Base-by-base conservation (phyloP, 2,888 invertebrate genomes). In the Drosophila stalkeri region DNA sequence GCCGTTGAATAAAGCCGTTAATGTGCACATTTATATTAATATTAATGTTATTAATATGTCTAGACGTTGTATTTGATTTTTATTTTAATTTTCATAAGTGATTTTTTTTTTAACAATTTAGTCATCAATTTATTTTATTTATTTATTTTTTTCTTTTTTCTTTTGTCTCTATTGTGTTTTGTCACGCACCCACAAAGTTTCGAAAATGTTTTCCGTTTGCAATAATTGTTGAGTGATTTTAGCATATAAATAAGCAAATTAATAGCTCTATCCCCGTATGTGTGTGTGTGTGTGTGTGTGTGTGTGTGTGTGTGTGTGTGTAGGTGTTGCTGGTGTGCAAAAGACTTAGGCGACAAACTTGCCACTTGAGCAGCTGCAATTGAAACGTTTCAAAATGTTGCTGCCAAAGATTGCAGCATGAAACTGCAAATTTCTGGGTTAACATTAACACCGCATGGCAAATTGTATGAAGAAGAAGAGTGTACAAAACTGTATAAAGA, bases 401-500 rank as follows among this genome's bases (percentile, higher is more conserved):
- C 60, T 37, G 59, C 64, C 61, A 39, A 47, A 64, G 73, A 77
- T 79, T 86, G 77, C 89, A 77, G 70, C 79, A 84, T 84, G 81
- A 89, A 75, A 71, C 80, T 76, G 76, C 82, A 84, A 71, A 62
- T 80, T 84, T 81, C 67, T 82, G 60, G 77, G 67, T 75, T 82
- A 76, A 69, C 63, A 75, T 79, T 78, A 66, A 72, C 62, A 64
- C 70, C 46, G 43, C 41, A 51, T 41, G 23, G 18, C 49, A 59
- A 54, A 41, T n/a, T 3, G 18, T 18, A 41, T 49, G 23, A 47
- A 62, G 41, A 18, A 43, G 18, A 55, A 44, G 44, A 55, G 37
- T 11, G 3, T 2, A 55, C 20, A 47, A 23, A 23, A 39, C 46
- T 46, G 23, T n/a, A 18, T 1, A 41, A 51, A 31, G 18, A 23